Evolutionary conservation across 2,797 vertebrate genomes (phyloP), one percentile per base, ranked within the genome.

Genomic region (Sorex maritimensis): DNA sequence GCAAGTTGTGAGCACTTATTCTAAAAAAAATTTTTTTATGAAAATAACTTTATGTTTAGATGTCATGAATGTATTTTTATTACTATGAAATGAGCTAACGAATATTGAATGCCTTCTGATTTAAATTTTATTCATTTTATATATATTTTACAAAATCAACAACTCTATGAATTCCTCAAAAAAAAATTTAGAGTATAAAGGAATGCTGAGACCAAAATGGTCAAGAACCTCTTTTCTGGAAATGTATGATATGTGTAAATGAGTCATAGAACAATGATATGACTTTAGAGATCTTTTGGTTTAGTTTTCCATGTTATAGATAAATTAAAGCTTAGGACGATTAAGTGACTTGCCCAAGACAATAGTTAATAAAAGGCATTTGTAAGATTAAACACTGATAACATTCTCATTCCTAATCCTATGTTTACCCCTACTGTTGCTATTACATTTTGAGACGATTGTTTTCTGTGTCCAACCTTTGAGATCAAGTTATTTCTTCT

Each of bases 11-110:
- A 55, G 46, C 10, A 23, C 46, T 72, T 79, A 1, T 26, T 46
- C 28, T 85, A 55, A 52, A 52, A 52, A 23, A 41, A 86, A 8
- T 61, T 79, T 81, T 75, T 86, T 79, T n/a, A 67, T 44, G 49
- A 94, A 91, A 94, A 86, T 73, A 72, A 84, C 28, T 67, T 69
- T 77, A 38, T 34, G 23, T n/a, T 17, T 79, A 41, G 41, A 17
- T 26, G 5, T 49, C 58, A 71, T 55, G 13, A 52, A 9, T 78
- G 86, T 77, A 30, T 79, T 52, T 52, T 9, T 80, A 11, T 71
- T 78, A 30, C 44, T 86, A 92, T 79, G 24, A 77, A 67, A 44
- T 79, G 12, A 58, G 58, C 67, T 77, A 69, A 71, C 89, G 88
- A 52, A 52, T 52, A 52, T 14, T 52, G 49, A 52, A 14, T 52